Evolutionary conservation across 2,888 invertebrate species (phyloP).

Genomic region (Pedicia rivosa): DNA sequence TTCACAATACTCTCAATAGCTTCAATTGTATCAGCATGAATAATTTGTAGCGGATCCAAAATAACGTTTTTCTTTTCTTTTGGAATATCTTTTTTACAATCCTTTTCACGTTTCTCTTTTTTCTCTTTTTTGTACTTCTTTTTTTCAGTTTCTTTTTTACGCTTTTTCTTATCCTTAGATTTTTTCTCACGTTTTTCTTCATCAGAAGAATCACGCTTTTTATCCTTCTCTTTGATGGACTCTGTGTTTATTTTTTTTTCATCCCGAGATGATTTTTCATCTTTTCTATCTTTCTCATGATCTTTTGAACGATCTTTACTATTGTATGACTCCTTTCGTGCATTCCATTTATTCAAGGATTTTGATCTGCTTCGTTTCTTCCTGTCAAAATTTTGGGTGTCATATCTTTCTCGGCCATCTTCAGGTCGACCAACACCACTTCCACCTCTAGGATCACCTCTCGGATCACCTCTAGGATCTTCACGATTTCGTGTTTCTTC

Average conservation of each 20-base stretch:
- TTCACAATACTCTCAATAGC: conserved; percentile 10
- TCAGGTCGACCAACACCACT: conserved; percentile 9
- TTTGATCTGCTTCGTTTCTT: conserved; percentile 24
- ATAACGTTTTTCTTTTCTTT: conserved; percentile 13
- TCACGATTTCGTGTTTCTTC: conserved; percentile 35
- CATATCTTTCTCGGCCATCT: conserved; percentile 30
- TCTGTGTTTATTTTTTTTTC: too few relatives aligned
- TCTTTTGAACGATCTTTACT: too few relatives aligned
- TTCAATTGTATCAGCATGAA: conserved; percentile 15
- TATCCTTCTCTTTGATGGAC: conserved; percentile 13
- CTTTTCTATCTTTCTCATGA: too few relatives aligned
- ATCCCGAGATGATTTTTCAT: conserved; percentile 7
- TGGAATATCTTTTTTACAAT: conserved; percentile 10
- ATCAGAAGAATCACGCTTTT: conserved; percentile 14
- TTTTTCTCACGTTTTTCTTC: conserved; percentile 26
- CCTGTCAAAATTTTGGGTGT: conserved; percentile 30
- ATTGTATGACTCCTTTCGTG: conserved; percentile 2
- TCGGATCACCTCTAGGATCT: conserved; percentile 37
- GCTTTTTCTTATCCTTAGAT: conserved; percentile 30
- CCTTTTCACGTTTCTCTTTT: conserved; percentile 18
- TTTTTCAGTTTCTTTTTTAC: conserved; percentile 39
- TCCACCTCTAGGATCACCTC: conserved; percentile 14
- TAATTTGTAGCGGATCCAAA: background rate
- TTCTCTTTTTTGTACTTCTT: conserved; percentile 32
- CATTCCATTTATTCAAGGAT: background rate